Evolutionary conservation across 2,113 vertebrate genomes (phyloP).

Genomic region (Rissa tridactyla): DNA sequence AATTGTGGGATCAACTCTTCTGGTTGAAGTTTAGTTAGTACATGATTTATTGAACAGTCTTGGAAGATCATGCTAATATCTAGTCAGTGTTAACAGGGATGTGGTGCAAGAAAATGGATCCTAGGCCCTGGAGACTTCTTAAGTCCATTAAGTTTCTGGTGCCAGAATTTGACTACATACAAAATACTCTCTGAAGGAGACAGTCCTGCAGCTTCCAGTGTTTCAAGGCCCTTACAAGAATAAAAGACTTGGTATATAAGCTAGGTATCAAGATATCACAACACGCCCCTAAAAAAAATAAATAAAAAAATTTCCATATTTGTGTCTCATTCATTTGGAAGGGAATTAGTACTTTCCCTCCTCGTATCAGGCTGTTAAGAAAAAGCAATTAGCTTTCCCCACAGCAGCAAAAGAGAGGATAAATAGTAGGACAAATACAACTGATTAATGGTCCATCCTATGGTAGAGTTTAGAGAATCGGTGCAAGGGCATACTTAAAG

Average conservation of each 20-base stretch:
- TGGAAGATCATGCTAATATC: background rate
- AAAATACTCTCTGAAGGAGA: background rate
- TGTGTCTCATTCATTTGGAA: background rate
- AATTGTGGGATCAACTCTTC: background rate
- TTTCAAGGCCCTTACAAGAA: background rate
- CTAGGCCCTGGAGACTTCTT: background rate
- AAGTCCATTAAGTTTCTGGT: background rate
- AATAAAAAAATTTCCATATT: background rate
- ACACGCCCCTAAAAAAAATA: too few relatives aligned
- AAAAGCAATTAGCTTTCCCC: background rate
- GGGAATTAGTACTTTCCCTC: background rate
- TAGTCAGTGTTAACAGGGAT: background rate
- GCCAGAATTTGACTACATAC: background rate
- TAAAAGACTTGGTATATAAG: background rate
- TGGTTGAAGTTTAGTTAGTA: background rate
- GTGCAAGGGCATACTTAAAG: background rate
- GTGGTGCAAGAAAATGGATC: background rate
- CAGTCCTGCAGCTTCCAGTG: background rate
- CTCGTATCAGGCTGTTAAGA: background rate
- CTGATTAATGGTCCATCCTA: background rate
- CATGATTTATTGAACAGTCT: background rate
- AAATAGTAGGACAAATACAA: background rate
- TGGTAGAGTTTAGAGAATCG: background rate
- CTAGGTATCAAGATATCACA: background rate
- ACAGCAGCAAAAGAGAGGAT: background rate